Evolutionary conservation across 2,797 vertebrate genomes (phyloP), one percentile per base, ranked within the genome.

Genomic region (Schizopygopsis malacanthus): DNA sequence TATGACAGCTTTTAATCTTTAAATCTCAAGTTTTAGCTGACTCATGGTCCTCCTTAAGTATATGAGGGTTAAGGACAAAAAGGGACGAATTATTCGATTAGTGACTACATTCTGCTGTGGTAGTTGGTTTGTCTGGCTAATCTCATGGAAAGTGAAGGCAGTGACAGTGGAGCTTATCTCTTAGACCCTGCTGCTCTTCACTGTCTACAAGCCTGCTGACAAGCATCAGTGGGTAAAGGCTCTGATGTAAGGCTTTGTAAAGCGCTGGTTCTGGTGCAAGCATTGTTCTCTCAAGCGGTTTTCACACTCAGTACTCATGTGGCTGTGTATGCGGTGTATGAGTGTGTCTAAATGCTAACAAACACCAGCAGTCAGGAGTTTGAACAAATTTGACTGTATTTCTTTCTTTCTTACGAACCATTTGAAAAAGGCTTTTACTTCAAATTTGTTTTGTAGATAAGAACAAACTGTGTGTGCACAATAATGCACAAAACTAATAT

Each of bases 11-110:
- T 92, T 87, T 83, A 82, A 88, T 90, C 87, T 85, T 87, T 91
- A 87, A 84, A 90, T 93, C 87, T 85, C 52, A n/a, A 47, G 77
- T 90, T 93, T 91, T 79, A 87, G 88, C 91, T 89, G 89, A 91
- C 87, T 91, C 70, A 70, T 87, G 70, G 37, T 88, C 87, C 83
- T 90, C 88, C 94, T 94, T 93, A 86, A 86, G 67, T 71, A 92
- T 86, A 91, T 91, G 90, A 93, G 88, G 89, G 89, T 71, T 43
- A 61, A 73, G 25, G 37, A 39, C 85, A 16, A 59, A 85, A 91
- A 86, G 47, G 4, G 13, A 83, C 86, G 87, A 86, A 87, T 88
- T 87, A 89, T 92, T 91, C 90, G 90, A 94, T 94, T 92, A 91
- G 89, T 83, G 90, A 87, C 86, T 92, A 88, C 77, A 65, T 88